Evolutionary conservation across 2,888 invertebrate species (phyloP), one percentile per base, ranked within the genome.

Genomic region (Gymnoscelis rufifasciata): DNA sequence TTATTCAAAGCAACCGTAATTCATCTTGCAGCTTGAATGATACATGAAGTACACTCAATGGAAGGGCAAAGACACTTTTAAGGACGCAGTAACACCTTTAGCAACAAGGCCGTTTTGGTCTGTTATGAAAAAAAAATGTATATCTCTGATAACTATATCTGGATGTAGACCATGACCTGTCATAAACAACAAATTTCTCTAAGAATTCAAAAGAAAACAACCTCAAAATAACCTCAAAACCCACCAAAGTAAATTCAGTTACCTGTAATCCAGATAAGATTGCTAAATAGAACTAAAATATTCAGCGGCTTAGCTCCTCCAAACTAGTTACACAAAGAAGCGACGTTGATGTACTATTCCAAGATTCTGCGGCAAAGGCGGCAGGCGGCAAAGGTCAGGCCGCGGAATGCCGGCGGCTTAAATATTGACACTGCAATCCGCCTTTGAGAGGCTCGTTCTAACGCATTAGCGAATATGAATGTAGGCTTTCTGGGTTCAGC

Each of bases 361-460:
- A 35, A 15, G 19, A 15, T 35, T 35, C 10, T 11, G 35, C 15
- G 35, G 35, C 19, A n/a, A n/a, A n/a, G n/a, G n/a, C n/a, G n/a
- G n/a, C n/a, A n/a, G n/a, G 35, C 15, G 35, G 35, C 19, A 51
- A 52, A 54, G 54, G 52, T 49, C 57, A 52, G 38, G 36, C 40
- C 47, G 33, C 10, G 47, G 40, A 51, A 38, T 37, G 29, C 48
- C 35, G 40, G 12, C 39, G 14, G 44, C 65, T 79, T 74, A 71
- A 81, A 82, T 81, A 82, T 80, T 81, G 77, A 82, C 73, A 66
- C 47, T 59, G 66, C 68, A 76, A 76, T 78, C 64, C 64, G 57
- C 68, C 67, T 74, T 67, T 66, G 64, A 64, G 68, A 59, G 49
- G 47, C 49, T 47, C 41, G 38, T 47, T 33, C 51, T 50, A 51